These are phyloP conservation scores for Muricea muricata DNA, from an alignment of 92 coral and sea anemone species.

Conservation along the genomic window DNA sequence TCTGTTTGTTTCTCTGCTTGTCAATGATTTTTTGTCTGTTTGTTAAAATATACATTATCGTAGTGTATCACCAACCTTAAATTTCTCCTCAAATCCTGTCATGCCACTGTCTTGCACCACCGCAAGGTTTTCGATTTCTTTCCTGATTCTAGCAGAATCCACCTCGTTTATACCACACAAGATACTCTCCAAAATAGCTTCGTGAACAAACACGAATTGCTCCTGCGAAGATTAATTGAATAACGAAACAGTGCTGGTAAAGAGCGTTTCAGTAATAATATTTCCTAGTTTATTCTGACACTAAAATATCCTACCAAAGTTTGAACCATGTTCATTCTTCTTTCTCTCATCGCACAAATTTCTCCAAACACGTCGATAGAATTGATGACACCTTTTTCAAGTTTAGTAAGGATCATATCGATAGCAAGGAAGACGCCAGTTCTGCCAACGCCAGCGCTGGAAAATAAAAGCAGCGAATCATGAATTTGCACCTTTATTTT, in stretches of 20 bases:
- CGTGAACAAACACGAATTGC: slow-evolving; percentile 21
- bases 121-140: not conserved
- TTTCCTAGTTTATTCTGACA: not conserved
- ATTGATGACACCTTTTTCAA: slow-evolving; percentile 16
- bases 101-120: not conserved
- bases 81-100: slow-evolving; percentile 28
- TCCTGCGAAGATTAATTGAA: not conserved
- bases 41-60: too few relatives aligned
- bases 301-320: not conserved
- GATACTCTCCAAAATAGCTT: slow-evolving; percentile 15
- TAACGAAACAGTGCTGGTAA: not conserved
- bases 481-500: not conserved
- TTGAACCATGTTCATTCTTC: slow-evolving; percentile 28
- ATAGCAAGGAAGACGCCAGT: slow-evolving; percentile 26
- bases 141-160: not conserved
- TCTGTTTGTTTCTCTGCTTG: too few relatives aligned
- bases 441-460: slow-evolving; percentile 32
- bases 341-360: slow-evolving; percentile 15
- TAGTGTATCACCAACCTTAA: too few relatives aligned
- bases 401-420: slow-evolving; percentile 12
- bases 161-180: slow-evolving; percentile 17
- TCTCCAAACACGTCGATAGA: slow-evolving; percentile 25
- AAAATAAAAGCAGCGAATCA: not conserved
- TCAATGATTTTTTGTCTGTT: too few relatives aligned
- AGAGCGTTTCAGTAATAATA: not conserved